phyloP scores from a whole-genome alignment of 2,113 vertebrate genomes.

The Nothobranchius kuhntae region DNA sequence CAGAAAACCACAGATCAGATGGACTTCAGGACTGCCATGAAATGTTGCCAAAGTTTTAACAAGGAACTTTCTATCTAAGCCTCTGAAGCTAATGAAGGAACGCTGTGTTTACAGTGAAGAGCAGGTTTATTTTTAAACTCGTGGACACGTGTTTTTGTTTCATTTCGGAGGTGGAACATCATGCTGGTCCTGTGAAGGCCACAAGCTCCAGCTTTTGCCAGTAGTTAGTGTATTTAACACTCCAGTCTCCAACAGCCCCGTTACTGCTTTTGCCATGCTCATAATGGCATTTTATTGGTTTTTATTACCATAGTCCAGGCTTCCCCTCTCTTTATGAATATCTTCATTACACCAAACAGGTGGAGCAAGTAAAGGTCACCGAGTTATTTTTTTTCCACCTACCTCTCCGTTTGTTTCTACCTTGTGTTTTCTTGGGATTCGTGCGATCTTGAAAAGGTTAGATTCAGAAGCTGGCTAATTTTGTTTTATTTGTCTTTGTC shows the following conservation, averaged over 20 bases:
- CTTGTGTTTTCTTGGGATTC: constrained; percentile 49
- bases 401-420: constrained; percentile 4
- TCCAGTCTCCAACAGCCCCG: constrained; percentile 21
- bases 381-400: background rate
- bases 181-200: constrained; percentile 30
- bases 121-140: constrained; percentile 43
- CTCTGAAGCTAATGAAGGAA: constrained; percentile 40
- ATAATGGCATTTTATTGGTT: background rate
- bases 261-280: constrained; percentile 24
- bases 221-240: constrained; percentile 42
- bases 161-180: background rate
- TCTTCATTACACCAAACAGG: background rate
- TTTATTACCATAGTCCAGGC: constrained; percentile 6
- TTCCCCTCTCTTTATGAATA: constrained; percentile 14
- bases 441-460: constrained; percentile 27
- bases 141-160: constrained; percentile 16
- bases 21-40: background rate
- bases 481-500: background rate
- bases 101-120: constrained; percentile 52
- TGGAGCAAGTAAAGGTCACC: constrained; percentile 30
- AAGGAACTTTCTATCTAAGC: constrained; percentile 3
- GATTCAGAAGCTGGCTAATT: constrained; percentile 8
- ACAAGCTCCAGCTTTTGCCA: constrained; percentile 12
- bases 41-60: constrained; percentile 4
- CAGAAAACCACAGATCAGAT: background rate